Base-by-base conservation (phyloP, 2,888 invertebrate species). In the Stenchaetothrips biformis region DNA sequence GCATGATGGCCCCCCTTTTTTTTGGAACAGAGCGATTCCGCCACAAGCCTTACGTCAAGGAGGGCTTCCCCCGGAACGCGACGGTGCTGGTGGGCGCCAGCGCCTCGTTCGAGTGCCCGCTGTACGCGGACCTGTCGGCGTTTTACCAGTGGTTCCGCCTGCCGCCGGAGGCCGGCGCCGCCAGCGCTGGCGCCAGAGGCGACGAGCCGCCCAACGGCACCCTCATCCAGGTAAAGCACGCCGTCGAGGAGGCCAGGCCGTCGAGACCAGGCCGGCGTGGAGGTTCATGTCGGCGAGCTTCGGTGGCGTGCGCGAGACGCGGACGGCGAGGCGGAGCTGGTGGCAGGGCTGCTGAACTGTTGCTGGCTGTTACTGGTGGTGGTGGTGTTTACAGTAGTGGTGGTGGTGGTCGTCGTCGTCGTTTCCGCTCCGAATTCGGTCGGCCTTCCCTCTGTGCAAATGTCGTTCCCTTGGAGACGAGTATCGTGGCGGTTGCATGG, bases 41-140 rank as follows among this genome's bases (percentile, higher is more conserved):
- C 82, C 92, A 95, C 84, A 92, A 92, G 86, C 97, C 97, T 67
- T 93, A 95, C 86, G 93, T 96, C 86, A 92, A 91, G 87, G 93
- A 92, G 85, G 93, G 92, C 82, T 92, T 91, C 87, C 95, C 95
- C 49, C 91, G 92, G 85, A 97, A 97, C 87, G 88, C 91, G 85
- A 97, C 97, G 2, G 93, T 91, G 27, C 84, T 92, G 82, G 89
- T 93, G 79, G 93, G 95, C 85, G 90, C 91, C 79, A 92, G 91
- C 27, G 94, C 91, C 53, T 88, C 86, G 49, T 91, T 97, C 84
- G 90, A 92, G 83, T 97, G 97, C 87, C 90, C 94, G 78, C 89
- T 94, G 80, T 86, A 90, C 49, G 94, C 95, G 62, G 96, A 97
- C 85, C 88, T 95, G 83, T 94, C 94, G 85, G 95, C 96, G 0